Evolutionary conservation across 2,113 vertebrate species (phyloP).

Genomic region (Cryptotis parvus): DNA sequence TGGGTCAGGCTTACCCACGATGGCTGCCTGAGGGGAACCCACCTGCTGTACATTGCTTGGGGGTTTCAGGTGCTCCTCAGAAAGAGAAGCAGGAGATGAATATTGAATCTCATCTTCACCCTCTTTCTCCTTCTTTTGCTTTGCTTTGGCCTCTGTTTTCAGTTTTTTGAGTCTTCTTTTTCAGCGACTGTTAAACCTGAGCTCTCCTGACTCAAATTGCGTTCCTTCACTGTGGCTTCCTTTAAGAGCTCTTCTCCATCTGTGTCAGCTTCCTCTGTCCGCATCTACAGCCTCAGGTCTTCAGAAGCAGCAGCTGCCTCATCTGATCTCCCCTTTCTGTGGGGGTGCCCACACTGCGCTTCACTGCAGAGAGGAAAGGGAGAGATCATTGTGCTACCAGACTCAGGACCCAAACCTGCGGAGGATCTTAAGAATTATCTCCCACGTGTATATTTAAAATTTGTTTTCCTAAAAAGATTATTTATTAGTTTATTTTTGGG

Average conservation of each 20-base stretch:
- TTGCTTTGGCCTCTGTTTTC: conserved; percentile 86
- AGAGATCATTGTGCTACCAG: not conserved
- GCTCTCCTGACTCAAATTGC: conserved; percentile 75
- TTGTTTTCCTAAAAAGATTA: no score
- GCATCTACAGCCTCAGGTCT: not conserved
- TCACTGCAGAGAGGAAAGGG: not conserved
- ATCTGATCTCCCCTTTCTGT: not conserved
- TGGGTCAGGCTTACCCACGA: conserved; percentile 95
- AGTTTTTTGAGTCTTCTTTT: conserved; percentile 89
- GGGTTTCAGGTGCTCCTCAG: conserved; percentile 98
- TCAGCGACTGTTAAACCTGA: conserved; percentile 82
- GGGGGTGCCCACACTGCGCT: not conserved
- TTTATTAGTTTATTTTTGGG: no score
- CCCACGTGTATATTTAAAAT: no score
- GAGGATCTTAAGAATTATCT: no score
- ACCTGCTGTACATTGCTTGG: conserved; percentile 96
- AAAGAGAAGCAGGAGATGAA: conserved; percentile 93
- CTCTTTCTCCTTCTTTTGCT: conserved; percentile 92
- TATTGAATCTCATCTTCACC: conserved; percentile 96
- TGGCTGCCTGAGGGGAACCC: conserved; percentile 96
- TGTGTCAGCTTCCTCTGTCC: not conserved
- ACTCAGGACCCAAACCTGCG: not conserved
- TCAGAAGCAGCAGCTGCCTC: not conserved
- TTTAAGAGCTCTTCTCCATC: not conserved
- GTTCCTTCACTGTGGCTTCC: not conserved